Evolutionary conservation across 2,797 vertebrate species (phyloP), one percentile per base, ranked within the genome.

Genomic region (Carcharodon carcharias): DNA sequence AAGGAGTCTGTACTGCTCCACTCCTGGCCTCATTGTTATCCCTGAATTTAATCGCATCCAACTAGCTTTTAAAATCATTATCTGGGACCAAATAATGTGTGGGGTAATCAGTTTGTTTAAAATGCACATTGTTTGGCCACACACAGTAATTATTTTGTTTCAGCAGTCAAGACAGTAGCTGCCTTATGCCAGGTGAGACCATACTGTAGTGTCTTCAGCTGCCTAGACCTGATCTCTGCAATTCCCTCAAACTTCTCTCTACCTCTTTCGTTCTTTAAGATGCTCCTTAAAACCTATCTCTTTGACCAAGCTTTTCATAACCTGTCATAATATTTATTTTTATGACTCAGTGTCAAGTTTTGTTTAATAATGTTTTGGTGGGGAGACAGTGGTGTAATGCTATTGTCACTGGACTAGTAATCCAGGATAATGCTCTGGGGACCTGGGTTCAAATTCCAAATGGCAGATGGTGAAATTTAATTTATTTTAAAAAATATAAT

Each of bases 101-200:
- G 97, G 97, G 96, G 96, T 35, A 96, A 96, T 96, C 96, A 96
- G 95, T 95, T 92, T 95, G 95, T 67, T 58, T 96, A 88, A 94
- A 96, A 96, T 87, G 50, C 96, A 96, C 96, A 97, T 97, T 97
- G 92, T 97, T 96, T 95, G 95, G 80, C 96, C 95, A 96, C 18
- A 65, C 96, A 96, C 67, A 96, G 82, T 96, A 95, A 97, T 96
- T 97, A 85, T 50, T 85, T 85, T 50, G 96, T 97, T 97, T 96
- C 95, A 96, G 71, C 82, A 58, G 96, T 96, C 96, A 96, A 96
- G 97, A 97, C 97, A 97, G 97, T 3, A 96, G 97, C 97, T 97
- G 97, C 97, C 97, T 98, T 97, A 97, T 63, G 82, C 82, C 56
- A 95, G 96, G 97, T 97, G 97, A 96, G 97, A 97, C 96, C 96